Base-by-base conservation (phyloP, 2,113 vertebrate genomes). In the Todiramphus chloris region DNA sequence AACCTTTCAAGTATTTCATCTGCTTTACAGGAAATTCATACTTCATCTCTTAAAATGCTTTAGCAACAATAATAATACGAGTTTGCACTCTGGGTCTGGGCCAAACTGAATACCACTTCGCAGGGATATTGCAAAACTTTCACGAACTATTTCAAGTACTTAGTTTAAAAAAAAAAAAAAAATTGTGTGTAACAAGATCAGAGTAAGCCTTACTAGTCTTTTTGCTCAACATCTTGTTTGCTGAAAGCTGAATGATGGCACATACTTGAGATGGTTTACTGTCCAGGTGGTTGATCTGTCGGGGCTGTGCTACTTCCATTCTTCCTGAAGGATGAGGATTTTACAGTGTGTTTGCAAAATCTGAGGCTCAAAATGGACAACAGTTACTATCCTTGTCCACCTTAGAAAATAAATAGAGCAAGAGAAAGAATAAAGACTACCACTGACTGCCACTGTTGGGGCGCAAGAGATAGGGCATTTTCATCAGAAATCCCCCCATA, bases 111-210 rank as follows among this genome's bases (percentile, higher is more conserved):
- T 85, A 82, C 39, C 70, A 82, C 43, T 94, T 90, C 78, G 79
- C 12, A 85, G 44, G 12, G 21, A 31, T 91, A 80, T 20, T 92
- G 83, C 28, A 78, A 89, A 69, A 63, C 28, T 73, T 80, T 59
- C 24, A 86, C 11, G 12, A 92, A 59, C 72, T 74, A 76, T 85
- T 93, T 83, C 23, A 83, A 94, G 44, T 37, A 90, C 92, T 88
- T 19, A 0, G 5, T 48, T 90, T 13, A 13, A 41, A 43, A 39
- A 20, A 66, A 39, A 13, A 55, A 39, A 56, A 4, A 30, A 1
- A 25, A 37, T n/a, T n/a, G 7, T 39, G 51, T 30, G 46, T 63
- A 91, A 89, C 20, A 68, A 75, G 35, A 81, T 51, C 51, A 59
- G 56, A 87, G 50, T 35, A 89, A 73, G 31, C 46, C 48, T 90